Conservation (phyloP, 1,140 invertebrate genomes). For the Pectinophora gossypiella region DNA sequence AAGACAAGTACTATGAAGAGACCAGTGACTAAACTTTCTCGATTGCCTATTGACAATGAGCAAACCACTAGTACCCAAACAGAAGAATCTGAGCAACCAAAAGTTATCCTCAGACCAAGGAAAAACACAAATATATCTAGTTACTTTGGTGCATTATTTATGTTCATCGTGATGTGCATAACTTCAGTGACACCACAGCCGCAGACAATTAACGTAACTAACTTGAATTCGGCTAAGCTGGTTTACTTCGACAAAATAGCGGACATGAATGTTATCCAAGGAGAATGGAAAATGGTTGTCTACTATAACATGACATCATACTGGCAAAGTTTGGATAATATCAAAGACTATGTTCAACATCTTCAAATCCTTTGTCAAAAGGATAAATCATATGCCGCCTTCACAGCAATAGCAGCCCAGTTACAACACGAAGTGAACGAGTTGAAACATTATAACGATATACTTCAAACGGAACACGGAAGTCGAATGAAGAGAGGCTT, state of each 20-base stretch:
- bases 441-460: too few relatives aligned
- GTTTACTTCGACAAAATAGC: constrained; percentile 1
- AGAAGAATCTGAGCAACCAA: not conserved
- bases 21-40: not conserved
- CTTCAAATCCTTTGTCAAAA: too few relatives aligned
- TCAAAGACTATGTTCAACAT: not conserved
- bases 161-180: not conserved
- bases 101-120: too few relatives aligned
- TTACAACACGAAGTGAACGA: too few relatives aligned
- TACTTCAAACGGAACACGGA: too few relatives aligned
- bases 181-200: not conserved
- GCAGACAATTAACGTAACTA: not conserved
- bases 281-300: not conserved
- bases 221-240: not conserved
- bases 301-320: constrained; percentile 1
- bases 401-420: too few relatives aligned
- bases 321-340: not conserved
- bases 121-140: not conserved
- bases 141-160: not conserved
- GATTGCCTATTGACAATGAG: not conserved
- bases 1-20: not conserved
- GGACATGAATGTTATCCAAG: not conserved
- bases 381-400: too few relatives aligned
- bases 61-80: not conserved
- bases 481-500: too few relatives aligned